These are phyloP conservation scores for Schizotus pectinicornis DNA, from an alignment of 2,888 invertebrate genomes.

Conservation along the genomic window DNA sequence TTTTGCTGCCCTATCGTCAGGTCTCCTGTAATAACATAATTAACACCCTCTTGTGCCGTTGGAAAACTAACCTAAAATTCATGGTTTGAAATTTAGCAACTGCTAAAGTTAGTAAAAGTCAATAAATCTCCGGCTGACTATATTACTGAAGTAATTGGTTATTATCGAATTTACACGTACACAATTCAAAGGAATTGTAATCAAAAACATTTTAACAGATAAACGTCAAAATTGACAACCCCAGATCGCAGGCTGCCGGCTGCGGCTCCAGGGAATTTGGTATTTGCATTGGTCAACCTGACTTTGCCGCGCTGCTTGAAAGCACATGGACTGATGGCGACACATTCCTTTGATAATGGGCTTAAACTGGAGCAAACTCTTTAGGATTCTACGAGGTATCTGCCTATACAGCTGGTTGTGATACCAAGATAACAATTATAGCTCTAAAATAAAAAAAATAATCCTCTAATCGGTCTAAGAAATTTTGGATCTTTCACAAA, in stretches of 20 bases:
- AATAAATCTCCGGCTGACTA: background rate
- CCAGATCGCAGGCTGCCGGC: background rate
- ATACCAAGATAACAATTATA: no score
- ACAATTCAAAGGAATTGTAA: constrained; percentile 17
- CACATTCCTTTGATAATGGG: no score
- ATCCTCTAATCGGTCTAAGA: no score
- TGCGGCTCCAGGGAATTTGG: no score
- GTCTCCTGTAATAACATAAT: constrained; percentile 7
- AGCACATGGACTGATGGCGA: no score
- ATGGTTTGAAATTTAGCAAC: background rate
- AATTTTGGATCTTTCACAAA: no score
- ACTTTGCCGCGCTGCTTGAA: no score
- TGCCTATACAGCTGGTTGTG: no score
- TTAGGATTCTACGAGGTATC: no score
- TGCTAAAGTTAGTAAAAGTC: background rate
- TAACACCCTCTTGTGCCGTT: background rate
- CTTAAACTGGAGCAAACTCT: no score
- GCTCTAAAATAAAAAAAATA: no score
- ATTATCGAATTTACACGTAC: constrained; percentile 22
- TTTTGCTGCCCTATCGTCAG: constrained; percentile 2
- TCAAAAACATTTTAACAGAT: constrained; percentile 24
- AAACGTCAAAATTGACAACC: constrained; percentile 21
- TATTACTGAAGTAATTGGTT: background rate
- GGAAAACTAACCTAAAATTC: constrained; percentile 25
- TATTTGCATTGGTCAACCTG: no score